Evolutionary conservation across 2,797 vertebrate genomes (phyloP).

Genomic region (Thaleichthys pacificus): DNA sequence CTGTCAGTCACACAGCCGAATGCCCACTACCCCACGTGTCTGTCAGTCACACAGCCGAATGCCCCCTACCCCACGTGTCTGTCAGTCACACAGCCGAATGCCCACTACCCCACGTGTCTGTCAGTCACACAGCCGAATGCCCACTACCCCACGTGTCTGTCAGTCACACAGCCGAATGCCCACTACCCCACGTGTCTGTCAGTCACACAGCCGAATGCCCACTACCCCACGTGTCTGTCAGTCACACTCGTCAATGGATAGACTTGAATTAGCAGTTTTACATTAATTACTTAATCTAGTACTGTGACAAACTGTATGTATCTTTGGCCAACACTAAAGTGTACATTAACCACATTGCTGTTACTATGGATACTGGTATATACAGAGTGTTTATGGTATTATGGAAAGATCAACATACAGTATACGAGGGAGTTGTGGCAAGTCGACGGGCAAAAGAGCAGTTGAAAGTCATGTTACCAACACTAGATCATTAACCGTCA

Average conservation of each 20-base stretch:
- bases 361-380: no score
- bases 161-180: neutral
- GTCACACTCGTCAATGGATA: neutral
- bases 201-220: no score
- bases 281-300: neutral
- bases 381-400: no score
- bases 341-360: no score
- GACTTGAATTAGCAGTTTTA: neutral
- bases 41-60: constrained; percentile 8
- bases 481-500: no score
- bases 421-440: no score
- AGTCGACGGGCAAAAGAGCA: no score
- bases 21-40: neutral
- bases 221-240: constrained; percentile 6
- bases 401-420: no score
- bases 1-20: constrained; percentile 7
- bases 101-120: neutral
- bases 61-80: constrained; percentile 1
- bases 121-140: neutral
- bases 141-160: no score
- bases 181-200: no score
- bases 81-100: constrained; percentile 2
- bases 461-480: no score
- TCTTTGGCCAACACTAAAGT: neutral
- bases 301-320: neutral